A percentile compares a stretch with the other conserved stretches of the same genome.
Conservation (phyloP, 2,888 invertebrate genomes). For the Leptarthrus brevirostris region DNA sequence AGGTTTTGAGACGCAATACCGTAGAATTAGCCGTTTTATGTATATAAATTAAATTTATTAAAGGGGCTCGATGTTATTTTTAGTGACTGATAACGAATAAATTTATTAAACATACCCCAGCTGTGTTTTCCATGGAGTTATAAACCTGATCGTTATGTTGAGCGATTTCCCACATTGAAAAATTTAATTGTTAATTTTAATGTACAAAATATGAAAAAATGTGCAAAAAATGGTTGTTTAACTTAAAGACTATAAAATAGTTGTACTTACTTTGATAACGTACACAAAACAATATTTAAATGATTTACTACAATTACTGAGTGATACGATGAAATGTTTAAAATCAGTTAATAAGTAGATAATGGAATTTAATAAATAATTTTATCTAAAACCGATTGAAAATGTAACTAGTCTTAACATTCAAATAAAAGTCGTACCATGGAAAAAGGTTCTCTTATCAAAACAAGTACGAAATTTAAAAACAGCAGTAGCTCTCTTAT, state of each 20-base stretch:
- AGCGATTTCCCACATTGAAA: constrained; percentile 36
- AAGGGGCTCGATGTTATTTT: no score
- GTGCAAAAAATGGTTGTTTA: constrained; percentile 11
- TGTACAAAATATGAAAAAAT: not conserved
- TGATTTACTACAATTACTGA: no score
- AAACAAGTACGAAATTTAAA: constrained; percentile 6
- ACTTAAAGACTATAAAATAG: not conserved
- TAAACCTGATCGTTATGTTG: constrained; percentile 68
- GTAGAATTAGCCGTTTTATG: no score
- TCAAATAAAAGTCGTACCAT: no score
- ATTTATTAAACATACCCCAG: constrained; percentile 70
- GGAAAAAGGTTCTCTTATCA: not conserved
- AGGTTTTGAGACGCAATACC: no score
- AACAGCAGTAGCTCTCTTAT: constrained; percentile 20
- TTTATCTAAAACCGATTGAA: no score
- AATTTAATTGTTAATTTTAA: constrained; percentile 16
- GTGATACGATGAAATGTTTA: no score
- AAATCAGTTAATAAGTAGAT: no score
- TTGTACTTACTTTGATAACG: not conserved
- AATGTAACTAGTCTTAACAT: no score
- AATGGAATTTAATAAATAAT: no score
- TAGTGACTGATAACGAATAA: constrained; percentile 60
- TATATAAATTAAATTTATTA: no score
- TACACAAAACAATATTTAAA: no score
- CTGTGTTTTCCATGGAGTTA: constrained; percentile 75